Base-by-base conservation (phyloP, 2,888 invertebrate genomes). In the Eilema depressum region DNA sequence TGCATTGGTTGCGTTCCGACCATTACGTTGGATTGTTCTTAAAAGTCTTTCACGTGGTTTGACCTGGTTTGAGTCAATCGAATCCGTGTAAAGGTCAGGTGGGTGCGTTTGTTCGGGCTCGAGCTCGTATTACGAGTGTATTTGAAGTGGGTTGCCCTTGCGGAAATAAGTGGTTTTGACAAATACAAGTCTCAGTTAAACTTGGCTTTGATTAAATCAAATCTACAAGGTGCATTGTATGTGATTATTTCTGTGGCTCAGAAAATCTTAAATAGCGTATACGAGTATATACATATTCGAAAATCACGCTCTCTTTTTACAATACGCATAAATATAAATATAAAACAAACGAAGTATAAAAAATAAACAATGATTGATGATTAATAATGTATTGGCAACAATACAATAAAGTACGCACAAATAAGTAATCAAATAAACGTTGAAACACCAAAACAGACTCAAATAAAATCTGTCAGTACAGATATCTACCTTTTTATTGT, bases 31-130 rank as follows among this genome's bases (percentile, higher is more conserved):
- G 71, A 75, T 70, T 69, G 59, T 78, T 70, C 68, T 71, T 65
- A 68, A 30, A 74, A 71, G 63, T 74, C 41, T 74, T 78, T 80
- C 60, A 60, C 68, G 63, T 64, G 76, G 68, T 68, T 73, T 76
- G 74, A 77, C 74, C 76, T 78, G 76, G 67, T 79, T 83, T 68
- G 60, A 68, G 63, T 73, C 72, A 77, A 81, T 83, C 76, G 76
- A 74, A 78, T 76, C 75, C 59, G 63, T 66, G 65, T 74, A 75
- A 59, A 60, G 73, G 68, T 81, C 75, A 82, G 75, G 79, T 82
- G 74, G 73, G 73, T 56, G 60, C 69, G 74, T 77, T 74, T 73
- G 77, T 75, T 65, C 60, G 70, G 64, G 67, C 68, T 66, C 74
- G 75, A 76, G 74, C 78, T 75, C 75, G 74, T 76, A 61, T 70